Evolutionary conservation across 2,797 vertebrate species (phyloP), one percentile per base, ranked within the genome.

Genomic region (Aotus griseimembra): DNA sequence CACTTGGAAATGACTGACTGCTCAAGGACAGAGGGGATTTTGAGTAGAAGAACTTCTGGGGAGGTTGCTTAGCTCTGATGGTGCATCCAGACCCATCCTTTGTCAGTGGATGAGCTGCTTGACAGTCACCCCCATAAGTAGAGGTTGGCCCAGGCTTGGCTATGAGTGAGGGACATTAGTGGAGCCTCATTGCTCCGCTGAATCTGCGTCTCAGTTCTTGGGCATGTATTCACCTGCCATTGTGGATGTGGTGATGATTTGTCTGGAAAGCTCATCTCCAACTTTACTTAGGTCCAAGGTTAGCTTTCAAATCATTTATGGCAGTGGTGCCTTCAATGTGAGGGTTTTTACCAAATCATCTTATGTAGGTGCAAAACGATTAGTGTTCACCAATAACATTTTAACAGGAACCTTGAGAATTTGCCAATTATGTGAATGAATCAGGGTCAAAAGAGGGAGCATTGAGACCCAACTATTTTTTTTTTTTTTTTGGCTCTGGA

Each of bases 401-500:
- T 90, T 83, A 86, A 64, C 77, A 87, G 58, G 39, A 94, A 52
- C 57, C 50, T 90, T 80, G 84, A 95, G 46, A 80, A 89, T 77
- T 80, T 97, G 79, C 90, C 67, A 81, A 7, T 2, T 64, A 86
- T 4, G 19, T 72, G 48, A 95, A 52, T 96, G 55, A 57, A 11
- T 48, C n/a, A 83, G 57, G 89, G 81, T 92, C 15, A 41, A 61
- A 41, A 0, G 28, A 95, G 55, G 61, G 64, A 41, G 17, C 81
- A 58, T 57, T 14, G 64, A 95, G 95, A 88, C 58, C 24, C 39
- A 57, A 0, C 7, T 30, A 3, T 97, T 97, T 84, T 24, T 97
- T 64, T 64, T 30, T 61, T 30, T 15, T 61, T 64, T 98, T 90
- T 97, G 96, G 55, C 88, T 84, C 94, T 39, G 33, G 97, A 94